These are phyloP conservation scores for Parazoanthus darwini DNA, from an alignment of 92 coral and sea anemone species.

Conservation along the genomic window DNA sequence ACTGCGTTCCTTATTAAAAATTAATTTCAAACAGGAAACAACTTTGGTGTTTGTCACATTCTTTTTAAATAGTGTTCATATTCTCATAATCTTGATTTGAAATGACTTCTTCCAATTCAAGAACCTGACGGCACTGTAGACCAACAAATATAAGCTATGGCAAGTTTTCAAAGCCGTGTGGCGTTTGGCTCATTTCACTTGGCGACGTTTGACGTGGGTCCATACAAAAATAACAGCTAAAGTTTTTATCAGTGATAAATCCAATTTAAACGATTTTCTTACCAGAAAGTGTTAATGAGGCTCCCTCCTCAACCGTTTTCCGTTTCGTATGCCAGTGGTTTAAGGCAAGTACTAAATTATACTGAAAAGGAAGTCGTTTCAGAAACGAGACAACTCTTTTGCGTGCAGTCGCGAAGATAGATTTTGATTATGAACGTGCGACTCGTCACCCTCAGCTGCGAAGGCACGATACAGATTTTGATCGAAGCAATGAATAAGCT, in stretches of 20 bases:
- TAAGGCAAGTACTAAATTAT: not conserved
- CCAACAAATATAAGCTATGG: not conserved
- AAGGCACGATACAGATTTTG: not conserved
- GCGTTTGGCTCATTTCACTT: not conserved
- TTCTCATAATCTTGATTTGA: not conserved
- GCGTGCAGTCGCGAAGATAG: not conserved
- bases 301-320: not conserved
- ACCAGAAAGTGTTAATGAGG: slow-evolving; percentile 3
- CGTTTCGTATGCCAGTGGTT: not conserved
- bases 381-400: not conserved
- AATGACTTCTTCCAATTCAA: not conserved
- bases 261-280: not conserved
- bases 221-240: not conserved
- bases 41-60: not conserved
- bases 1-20: slow-evolving; percentile 26
- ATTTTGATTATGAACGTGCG: slow-evolving; percentile 1
- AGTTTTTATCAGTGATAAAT: not conserved
- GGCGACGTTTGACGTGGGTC: not conserved
- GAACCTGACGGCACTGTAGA: not conserved
- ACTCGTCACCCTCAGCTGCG: slow-evolving; percentile 12
- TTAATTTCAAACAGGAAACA: slow-evolving; percentile 25
- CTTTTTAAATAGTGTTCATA: slow-evolving; percentile 7
- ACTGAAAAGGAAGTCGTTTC: not conserved
- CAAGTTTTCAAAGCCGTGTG: not conserved
- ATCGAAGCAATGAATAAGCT: not conserved